phyloP scores from a whole-genome alignment of 1,140 invertebrate genomes.

The Onthophagus taurus region DNA sequence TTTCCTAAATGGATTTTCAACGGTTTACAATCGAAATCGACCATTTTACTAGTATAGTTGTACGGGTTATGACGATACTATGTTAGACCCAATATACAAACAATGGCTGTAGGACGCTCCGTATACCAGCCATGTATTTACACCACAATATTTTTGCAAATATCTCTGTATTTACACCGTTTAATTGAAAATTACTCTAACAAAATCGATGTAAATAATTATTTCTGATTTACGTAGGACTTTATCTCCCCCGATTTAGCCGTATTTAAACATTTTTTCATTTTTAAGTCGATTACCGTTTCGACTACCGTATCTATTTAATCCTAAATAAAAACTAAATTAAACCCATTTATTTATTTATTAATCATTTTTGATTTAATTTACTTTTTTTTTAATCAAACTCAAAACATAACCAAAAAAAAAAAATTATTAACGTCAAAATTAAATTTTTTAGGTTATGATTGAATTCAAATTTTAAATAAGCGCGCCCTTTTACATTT shows the following conservation, averaged over 20 bases:
- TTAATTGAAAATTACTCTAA: conserved; percentile 23
- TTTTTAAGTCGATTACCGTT: too few species aligned
- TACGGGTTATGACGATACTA: conserved; percentile 22
- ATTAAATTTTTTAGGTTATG: too few species aligned
- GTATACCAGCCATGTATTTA: conserved; percentile 20
- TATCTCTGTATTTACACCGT: conserved; percentile 30
- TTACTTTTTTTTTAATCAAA: too few species aligned
- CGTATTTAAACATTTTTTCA: conserved; percentile 25
- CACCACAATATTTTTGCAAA: conserved; percentile 21
- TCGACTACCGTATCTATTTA: too few species aligned
- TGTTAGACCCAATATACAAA: conserved; percentile 25
- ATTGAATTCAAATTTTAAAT: too few species aligned
- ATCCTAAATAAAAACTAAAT: too few species aligned
- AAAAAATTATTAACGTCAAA: too few species aligned
- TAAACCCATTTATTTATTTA: too few species aligned
- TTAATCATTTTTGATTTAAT: too few species aligned
- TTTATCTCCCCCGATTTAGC: conserved; percentile 28
- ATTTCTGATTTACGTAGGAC: conserved; percentile 33
- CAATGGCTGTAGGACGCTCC: conserved; percentile 39
- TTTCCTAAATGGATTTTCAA: conserved; percentile 30
- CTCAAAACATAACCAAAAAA: too few species aligned
- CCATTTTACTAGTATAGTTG: conserved; percentile 45
- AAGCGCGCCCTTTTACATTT: too few species aligned
- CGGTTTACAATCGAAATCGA: conserved; percentile 38
- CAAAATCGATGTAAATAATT: conserved; percentile 32